Base-by-base conservation (phyloP, 1,140 invertebrate genomes). In the Brachionus angularis region DNA sequence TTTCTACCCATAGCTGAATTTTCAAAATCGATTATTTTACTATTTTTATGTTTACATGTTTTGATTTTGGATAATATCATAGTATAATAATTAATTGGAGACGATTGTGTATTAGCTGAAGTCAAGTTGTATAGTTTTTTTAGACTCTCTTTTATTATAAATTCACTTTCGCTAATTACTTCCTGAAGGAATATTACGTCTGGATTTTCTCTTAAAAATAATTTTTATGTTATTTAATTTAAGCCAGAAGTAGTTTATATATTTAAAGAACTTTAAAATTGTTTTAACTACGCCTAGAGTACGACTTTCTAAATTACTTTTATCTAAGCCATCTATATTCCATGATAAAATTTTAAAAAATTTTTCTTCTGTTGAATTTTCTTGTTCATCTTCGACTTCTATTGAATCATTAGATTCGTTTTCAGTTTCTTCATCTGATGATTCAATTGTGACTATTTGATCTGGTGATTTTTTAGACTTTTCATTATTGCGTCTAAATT, bases 111-210 rank as follows among this genome's bases (percentile, higher is more conserved):
- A 23, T 23, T 58, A 5, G 31, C 39, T 79, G 74, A 74, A 84
- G 85, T 18, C 80, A 77, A 16, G 5, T 70, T 16, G 16, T 62
- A 34, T 21, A 73, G 53, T 47, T 64, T n/a, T 12, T 67, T 25
- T 72, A 76, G 77, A 14, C 55, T 33, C n/a, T 71, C 46, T 31
- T 74, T 49, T 5, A 80, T 31, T 18, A 79, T 72, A 18, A 67
- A 71, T 50, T 79, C 77, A 2, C 84, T 80, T 16, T 78, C 73
- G 7, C 80, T 79, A 18, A 85, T 79, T 16, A 87, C 80, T 79
- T 88, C 87, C 79, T 88, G 87, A 27, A 88, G 77, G 74, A 86
- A 86, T 1, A 87, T 82, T 39, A 87, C 77, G 75, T 87, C 85
- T 8, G 85, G 83, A 27, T 83, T 79, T 67, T 85, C 84, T 67